phyloP scores from a whole-genome alignment of 2,113 vertebrate genomes.

The Syngnathoides biaculeatus region DNA sequence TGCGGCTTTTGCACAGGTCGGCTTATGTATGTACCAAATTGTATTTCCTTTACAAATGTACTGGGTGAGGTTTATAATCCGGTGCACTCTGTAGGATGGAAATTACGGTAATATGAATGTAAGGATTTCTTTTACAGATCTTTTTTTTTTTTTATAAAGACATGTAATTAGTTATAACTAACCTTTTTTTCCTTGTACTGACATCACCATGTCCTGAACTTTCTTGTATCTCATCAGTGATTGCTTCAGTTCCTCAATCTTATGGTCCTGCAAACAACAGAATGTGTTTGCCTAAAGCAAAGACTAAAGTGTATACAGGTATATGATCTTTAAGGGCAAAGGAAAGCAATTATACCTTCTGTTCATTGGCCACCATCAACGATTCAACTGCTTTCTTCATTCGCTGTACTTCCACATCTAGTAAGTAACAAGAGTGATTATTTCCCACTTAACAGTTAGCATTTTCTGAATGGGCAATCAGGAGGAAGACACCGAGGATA shows the following conservation, averaged over 20 bases:
- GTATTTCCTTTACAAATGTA: no score
- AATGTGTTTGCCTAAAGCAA: not conserved
- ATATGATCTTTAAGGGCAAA: not conserved
- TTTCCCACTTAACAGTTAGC: not conserved
- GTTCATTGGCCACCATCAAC: constrained; percentile 88
- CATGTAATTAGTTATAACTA: constrained; percentile 9
- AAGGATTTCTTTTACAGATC: not conserved
- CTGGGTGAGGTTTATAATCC: no score
- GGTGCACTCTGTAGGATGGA: no score
- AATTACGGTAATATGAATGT: not conserved
- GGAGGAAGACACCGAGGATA: constrained; percentile 15
- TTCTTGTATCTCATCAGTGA: constrained; percentile 90
- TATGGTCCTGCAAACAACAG: constrained; percentile 79
- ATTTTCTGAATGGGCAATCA: constrained; percentile 1
- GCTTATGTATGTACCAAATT: no score
- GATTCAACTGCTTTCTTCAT: constrained; percentile 96
- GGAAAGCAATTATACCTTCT: constrained; percentile 60
- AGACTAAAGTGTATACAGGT: not conserved
- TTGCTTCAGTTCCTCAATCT: constrained; percentile 93
- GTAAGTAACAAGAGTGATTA: constrained; percentile 6
- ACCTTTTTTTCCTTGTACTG: constrained; percentile 89
- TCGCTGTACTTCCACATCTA: constrained; percentile 94
- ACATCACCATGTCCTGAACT: constrained; percentile 87
- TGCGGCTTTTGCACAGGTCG: no score
- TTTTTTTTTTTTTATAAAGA: not conserved